These are phyloP conservation scores for Strix uralensis DNA, from an alignment of 2,113 vertebrate species.

Conservation along the genomic window DNA sequence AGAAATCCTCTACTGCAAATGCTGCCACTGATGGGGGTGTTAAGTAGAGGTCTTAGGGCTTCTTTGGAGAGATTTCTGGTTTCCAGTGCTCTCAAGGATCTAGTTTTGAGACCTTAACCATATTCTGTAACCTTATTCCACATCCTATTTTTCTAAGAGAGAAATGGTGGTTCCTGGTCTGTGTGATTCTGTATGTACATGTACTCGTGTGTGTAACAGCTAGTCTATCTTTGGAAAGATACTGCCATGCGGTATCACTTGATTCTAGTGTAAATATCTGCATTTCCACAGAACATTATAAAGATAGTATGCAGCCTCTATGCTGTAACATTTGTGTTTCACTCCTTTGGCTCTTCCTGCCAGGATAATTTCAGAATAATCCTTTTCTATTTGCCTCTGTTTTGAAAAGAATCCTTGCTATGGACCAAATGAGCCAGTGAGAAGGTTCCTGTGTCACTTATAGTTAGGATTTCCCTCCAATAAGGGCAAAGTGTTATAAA, in stretches of 20 bases:
- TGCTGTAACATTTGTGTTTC: not conserved
- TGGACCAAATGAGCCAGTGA: not conserved
- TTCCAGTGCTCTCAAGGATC: not conserved
- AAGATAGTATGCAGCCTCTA: not conserved
- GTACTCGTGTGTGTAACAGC: accelerated
- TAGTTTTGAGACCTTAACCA: not conserved
- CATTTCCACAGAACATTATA: not conserved
- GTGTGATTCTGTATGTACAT: not conserved
- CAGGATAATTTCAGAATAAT: not conserved
- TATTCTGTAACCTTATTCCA: not conserved
- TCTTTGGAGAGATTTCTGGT: not conserved
- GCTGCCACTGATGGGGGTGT: not conserved
- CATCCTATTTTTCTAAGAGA: not conserved
- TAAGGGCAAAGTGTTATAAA: not conserved
- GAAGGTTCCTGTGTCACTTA: not conserved
- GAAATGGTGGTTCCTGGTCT: not conserved
- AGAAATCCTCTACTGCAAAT: not conserved
- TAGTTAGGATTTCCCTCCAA: not conserved
- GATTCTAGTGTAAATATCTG: not conserved
- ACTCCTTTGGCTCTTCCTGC: not conserved
- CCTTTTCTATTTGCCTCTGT: not conserved
- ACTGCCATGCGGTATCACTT: not conserved
- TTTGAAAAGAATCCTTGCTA: not conserved
- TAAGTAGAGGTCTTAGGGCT: not conserved
- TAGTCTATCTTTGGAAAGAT: not conserved